Evolutionary conservation across 2,797 vertebrate species (phyloP).

Genomic region (Anguilla anguilla): DNA sequence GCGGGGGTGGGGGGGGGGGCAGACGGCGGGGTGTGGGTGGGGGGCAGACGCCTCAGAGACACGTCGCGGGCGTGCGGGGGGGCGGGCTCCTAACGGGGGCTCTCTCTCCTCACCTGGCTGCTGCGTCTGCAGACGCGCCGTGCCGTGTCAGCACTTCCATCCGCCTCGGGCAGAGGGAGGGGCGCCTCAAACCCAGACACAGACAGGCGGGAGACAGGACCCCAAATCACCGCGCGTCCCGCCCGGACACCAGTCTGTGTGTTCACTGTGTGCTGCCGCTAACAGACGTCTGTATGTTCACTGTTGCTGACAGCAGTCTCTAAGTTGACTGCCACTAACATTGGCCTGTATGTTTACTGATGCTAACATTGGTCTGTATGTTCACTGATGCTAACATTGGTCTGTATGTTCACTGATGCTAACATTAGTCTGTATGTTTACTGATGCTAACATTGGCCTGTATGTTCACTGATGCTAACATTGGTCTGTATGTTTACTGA

Average conservation of each 20-base stretch:
- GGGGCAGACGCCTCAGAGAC: neutral
- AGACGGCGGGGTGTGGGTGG: neutral
- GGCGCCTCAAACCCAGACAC: neutral
- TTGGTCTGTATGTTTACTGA: too few species aligned
- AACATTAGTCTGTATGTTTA: too few species aligned
- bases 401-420: too few species aligned
- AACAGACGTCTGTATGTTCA: too few species aligned
- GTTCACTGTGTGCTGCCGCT: too few species aligned
- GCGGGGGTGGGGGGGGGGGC: neutral
- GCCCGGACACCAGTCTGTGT: neutral
- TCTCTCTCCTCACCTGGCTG: neutral
- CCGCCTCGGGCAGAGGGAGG: neutral
- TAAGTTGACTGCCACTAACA: too few species aligned
- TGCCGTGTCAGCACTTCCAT: neutral
- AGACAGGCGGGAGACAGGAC: neutral
- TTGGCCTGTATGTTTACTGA: too few species aligned
- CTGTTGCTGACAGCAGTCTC: too few species aligned
- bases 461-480: too few species aligned
- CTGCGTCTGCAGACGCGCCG: neutral
- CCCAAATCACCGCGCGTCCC: neutral
- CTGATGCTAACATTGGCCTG: too few species aligned
- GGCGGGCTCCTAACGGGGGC: neutral
- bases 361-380: too few species aligned
- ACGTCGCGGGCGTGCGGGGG: neutral
- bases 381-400: too few species aligned